Evolutionary conservation across 2,113 vertebrate species (phyloP).

Genomic region (Myocastor coypus): DNA sequence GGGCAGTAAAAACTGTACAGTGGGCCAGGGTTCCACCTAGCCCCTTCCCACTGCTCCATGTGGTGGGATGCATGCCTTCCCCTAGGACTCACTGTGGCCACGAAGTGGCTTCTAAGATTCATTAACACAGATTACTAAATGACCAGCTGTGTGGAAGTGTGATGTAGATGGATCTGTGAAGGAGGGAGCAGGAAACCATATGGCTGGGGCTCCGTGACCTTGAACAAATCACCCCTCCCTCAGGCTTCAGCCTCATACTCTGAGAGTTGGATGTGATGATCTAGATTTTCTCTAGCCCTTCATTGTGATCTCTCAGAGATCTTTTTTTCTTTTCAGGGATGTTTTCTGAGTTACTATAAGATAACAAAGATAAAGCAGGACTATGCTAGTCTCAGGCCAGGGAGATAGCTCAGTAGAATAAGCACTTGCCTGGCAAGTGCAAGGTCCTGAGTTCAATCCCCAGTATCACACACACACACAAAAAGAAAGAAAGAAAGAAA

Average conservation of each 20-base stretch:
- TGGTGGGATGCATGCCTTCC: neutral
- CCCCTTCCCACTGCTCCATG: neutral
- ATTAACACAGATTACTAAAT: constrained; percentile 23
- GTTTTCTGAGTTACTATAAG: constrained; percentile 17
- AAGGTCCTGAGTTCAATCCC: too few species aligned
- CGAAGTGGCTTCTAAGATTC: neutral
- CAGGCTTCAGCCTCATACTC: neutral
- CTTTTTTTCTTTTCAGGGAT: constrained; percentile 1
- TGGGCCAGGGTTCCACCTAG: neutral
- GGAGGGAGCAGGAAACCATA: neutral
- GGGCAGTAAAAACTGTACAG: constrained; percentile 10
- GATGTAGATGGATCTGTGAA: neutral
- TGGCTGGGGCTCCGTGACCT: neutral
- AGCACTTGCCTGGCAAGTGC: too few species aligned
- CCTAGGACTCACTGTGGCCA: neutral
- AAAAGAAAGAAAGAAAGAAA: too few species aligned
- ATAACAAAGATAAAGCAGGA: neutral
- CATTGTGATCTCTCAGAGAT: neutral
- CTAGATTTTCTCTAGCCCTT: neutral
- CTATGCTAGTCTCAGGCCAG: neutral
- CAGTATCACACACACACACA: too few species aligned
- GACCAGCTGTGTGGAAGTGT: neutral
- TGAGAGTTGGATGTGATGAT: neutral
- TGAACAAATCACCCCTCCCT: neutral
- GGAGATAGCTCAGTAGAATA: too few species aligned